Base-by-base conservation (phyloP, 1,140 invertebrate species). In the Polypedilum vanderplanki region DNA sequence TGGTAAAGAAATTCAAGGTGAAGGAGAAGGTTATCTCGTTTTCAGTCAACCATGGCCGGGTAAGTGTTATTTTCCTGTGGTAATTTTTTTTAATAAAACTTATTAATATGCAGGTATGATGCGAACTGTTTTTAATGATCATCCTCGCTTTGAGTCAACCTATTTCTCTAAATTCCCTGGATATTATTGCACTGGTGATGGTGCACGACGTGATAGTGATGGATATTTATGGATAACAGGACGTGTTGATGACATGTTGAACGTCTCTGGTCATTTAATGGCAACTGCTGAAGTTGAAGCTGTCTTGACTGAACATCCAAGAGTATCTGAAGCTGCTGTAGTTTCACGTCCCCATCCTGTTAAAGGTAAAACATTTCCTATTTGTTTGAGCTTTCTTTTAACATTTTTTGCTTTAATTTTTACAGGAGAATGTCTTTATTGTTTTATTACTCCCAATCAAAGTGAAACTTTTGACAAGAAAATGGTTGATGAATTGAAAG, bases 201-300 rank as follows among this genome's bases (percentile, higher is more conserved):
- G 95, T 74, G 96, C 94, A 0, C 88, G 88, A 79, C 85, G 96
- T 75, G 97, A 99, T 82, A 87, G 89, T 12, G 97, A 99, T 83
- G 97, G 97, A 2, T 98, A 98, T 83, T 84, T 97, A 17, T 99
- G 96, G 96, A 91, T 99, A 20, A 98, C 97, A 1, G 97, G 97
- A 0, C 88, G 97, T 74, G 93, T 98, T 15, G 97, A 99, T 83
- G 97, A 99, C 80, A 96, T 99, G 94, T 84, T 99, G 74, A 99
- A 99, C 83, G 96, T 99, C 0, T 98, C 95, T 1, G 97, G 97
- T 0, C 97, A 99, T 85, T 84, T 99, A 18, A 91, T 99, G 87
- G 97, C 95, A 75, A 99, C 98, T 0, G 94, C 97, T 0, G 95
- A 99, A 86, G 92, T 95, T 0, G 97, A 99, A 84, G 92, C 93